Evolutionary conservation across 2,797 vertebrate species (phyloP).

Genomic region (Labroides dimidiatus): DNA sequence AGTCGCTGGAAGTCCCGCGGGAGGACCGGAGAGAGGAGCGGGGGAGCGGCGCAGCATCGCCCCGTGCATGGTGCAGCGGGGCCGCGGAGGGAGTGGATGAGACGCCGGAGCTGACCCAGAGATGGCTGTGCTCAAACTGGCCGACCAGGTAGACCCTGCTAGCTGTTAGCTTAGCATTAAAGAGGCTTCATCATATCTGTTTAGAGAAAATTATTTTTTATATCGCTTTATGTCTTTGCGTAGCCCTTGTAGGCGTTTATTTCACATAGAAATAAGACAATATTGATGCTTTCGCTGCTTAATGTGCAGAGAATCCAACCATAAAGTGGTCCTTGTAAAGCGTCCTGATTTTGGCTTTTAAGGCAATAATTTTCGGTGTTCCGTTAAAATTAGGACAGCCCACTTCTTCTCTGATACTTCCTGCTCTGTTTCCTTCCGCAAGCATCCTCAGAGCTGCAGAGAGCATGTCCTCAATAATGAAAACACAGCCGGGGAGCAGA

Average conservation of each 20-base stretch:
- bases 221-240: constrained; percentile 2
- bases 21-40: constrained; percentile 13
- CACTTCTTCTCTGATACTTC: constrained; percentile 38
- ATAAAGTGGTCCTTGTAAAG: background rate
- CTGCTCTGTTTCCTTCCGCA: constrained; percentile 35
- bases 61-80: constrained; percentile 53
- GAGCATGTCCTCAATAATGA: background rate
- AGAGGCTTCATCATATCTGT: background rate
- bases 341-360: background rate
- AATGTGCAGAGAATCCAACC: background rate
- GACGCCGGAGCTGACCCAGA: constrained; percentile 74
- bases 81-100: constrained; percentile 72
- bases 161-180: constrained; percentile 66
- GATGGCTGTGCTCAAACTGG: constrained; percentile 88
- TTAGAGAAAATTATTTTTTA: background rate
- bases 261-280: background rate
- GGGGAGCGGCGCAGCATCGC: constrained; percentile 47
- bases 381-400: constrained; percentile 40
- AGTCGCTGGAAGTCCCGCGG: constrained; percentile 1
- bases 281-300: background rate
- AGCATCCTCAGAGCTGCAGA: constrained; percentile 13
- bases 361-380: background rate
- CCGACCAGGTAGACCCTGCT: constrained; percentile 82
- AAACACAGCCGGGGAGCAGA: background rate
- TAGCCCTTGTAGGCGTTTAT: no score